These are phyloP conservation scores for Macrotis lagotis DNA, from an alignment of 2,113 vertebrate species.

Conservation along the genomic window DNA sequence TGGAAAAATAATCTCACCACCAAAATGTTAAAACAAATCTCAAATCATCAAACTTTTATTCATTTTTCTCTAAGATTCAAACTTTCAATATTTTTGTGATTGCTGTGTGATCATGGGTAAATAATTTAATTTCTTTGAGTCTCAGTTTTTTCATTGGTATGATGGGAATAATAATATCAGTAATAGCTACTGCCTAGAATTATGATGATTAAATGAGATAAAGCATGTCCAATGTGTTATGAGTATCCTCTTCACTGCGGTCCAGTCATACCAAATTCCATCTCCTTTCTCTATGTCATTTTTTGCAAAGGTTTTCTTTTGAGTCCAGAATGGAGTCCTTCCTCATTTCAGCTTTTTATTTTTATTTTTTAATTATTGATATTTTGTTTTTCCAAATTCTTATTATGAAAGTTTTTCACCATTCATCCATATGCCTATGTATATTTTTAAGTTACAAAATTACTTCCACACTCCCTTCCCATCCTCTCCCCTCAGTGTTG, in stretches of 20 bases:
- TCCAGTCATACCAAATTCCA: not conserved
- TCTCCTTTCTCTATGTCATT: not conserved
- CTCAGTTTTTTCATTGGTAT: not conserved
- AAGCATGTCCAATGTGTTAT: not conserved
- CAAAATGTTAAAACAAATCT: not conserved
- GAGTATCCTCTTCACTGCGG: not conserved
- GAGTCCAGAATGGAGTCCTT: not conserved
- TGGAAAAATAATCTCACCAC: not conserved
- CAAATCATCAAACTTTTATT: not conserved
- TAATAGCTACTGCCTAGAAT: not conserved
- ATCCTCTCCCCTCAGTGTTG: too few relatives aligned
- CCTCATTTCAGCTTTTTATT: not conserved
- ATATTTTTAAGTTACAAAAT: too few relatives aligned
- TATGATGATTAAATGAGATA: not conserved
- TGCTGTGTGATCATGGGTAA: not conserved
- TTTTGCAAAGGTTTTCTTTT: not conserved
- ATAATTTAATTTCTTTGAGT: not conserved
- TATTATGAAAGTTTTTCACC: too few relatives aligned
- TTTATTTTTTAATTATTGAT: too few relatives aligned
- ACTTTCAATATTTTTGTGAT: not conserved
- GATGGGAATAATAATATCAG: not conserved
- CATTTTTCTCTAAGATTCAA: not conserved
- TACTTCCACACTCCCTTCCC: too few relatives aligned
- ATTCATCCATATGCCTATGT: too few relatives aligned
- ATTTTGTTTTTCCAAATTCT: too few relatives aligned